phyloP scores from a whole-genome alignment of 2,888 invertebrate species.

The Pollenia angustigena region DNA sequence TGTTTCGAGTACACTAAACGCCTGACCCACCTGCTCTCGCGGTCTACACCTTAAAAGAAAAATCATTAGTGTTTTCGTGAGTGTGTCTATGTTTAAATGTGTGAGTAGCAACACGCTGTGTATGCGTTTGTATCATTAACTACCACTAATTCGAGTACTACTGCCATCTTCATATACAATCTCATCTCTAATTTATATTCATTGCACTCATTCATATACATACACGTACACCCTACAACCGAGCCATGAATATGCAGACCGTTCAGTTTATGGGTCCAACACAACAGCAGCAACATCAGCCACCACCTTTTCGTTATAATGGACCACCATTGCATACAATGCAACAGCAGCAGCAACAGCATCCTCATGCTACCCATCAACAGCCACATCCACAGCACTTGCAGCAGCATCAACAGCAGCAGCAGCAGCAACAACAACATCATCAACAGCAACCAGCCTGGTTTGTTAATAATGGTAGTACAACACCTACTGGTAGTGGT shows the following conservation, averaged over 20 bases:
- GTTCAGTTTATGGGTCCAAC: conserved; percentile 69
- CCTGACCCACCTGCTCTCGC: background rate
- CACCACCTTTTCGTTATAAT: conserved; percentile 65
- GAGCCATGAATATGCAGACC: conserved; percentile 70
- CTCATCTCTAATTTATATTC: conserved; percentile 36
- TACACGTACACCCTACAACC: conserved; percentile 20
- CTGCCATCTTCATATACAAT: conserved; percentile 9
- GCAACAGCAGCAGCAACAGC: conserved; percentile 58
- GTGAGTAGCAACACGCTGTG: conserved; percentile 42
- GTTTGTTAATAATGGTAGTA: conserved; percentile 65
- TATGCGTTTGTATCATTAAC: conserved; percentile 41
- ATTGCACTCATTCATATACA: conserved; percentile 5
- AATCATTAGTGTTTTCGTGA: conserved; percentile 23
- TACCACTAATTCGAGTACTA: background rate
- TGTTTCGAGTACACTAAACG: background rate
- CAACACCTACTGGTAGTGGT: conserved; percentile 16
- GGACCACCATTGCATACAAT: conserved; percentile 70
- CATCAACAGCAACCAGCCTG: conserved; percentile 67
- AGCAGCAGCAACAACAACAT: conserved; percentile 40
- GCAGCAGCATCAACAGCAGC: conserved; percentile 54
- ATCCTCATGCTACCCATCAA: conserved; percentile 48
- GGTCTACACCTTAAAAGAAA: conserved; percentile 1
- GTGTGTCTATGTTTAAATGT: conserved; percentile 22
- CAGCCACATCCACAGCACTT: conserved; percentile 44
- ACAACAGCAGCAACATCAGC: conserved; percentile 54